Base-by-base conservation (phyloP, 2,797 vertebrate species). In the Halcyon badia region DNA sequence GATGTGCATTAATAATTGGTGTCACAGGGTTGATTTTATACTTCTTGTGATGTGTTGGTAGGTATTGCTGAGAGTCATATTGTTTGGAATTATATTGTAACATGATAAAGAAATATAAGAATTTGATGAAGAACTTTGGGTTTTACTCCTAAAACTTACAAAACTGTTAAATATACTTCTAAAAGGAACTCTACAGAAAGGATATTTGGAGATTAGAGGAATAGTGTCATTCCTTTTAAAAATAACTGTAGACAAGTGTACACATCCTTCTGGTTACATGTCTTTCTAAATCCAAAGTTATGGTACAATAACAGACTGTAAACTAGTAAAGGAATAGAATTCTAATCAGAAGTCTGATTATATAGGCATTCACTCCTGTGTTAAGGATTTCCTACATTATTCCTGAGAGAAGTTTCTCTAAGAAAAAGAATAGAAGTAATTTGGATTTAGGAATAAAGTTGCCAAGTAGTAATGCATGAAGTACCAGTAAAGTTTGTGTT, bases 401-500 rank as follows among this genome's bases (percentile, higher is more conserved):
- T 89, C 7, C 52, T 42, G 52, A 70, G 39, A 46, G 2, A n/a
- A 28, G 26, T 16, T 51, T 51, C 49, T 51, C 25, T 51, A 14
- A 51, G 14, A 24, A 51, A 51, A 51, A 28, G 25, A 15, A 51
- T 5, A 20, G 28, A 69, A 31, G 3, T 20, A 35, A 42, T 58
- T 66, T 69, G 5, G 11, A 35, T 64, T 66, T 73, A 80, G 37
- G 37, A 76, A 76, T 65, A 51, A 83, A 81, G 52, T 16, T 85
- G 1, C 10, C 0, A 10, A 41, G 3, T 35, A 48, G 1, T n/a
- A 79, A 48, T 18, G 8, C 6, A 42, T 48, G 46, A 73, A 35
- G 4, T n/a, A 58, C 3, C 4, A 17, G 15, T n/a, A 3, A 39
- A 42, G 6, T 37, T 42, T 52, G 8, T 61, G 3, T 48, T 80